phyloP scores from a whole-genome alignment of 2,888 invertebrate genomes.

The Agriopis leucophaearia region DNA sequence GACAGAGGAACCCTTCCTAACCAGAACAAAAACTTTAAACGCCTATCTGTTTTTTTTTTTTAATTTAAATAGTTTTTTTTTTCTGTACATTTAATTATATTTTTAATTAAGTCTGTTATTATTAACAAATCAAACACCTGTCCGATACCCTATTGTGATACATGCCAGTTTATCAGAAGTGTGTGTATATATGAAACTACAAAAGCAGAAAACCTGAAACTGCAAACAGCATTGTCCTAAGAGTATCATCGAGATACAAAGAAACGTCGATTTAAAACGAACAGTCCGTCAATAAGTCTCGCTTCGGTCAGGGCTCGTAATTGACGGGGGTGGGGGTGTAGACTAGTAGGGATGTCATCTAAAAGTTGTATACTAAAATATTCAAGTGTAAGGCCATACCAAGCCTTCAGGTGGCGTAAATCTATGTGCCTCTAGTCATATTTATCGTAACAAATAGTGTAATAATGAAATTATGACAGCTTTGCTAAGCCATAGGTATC shows the following conservation, averaged over 20 bases:
- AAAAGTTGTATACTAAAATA: neutral
- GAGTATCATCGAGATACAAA: conserved; percentile 55
- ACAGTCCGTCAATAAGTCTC: conserved; percentile 84
- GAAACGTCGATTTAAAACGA: conserved; percentile 68
- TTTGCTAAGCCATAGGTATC: no score
- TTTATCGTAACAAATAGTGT: neutral
- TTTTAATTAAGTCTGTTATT: no score
- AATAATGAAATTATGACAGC: neutral
- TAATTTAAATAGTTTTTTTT: no score
- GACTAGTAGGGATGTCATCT: conserved; percentile 64
- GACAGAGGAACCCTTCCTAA: no score
- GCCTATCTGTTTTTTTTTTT: no score
- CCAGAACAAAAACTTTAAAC: no score
- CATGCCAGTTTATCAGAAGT: no score
- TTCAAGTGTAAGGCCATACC: neutral
- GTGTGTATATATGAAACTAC: neutral
- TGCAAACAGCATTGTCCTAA: conserved; percentile 30
- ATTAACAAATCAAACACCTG: no score
- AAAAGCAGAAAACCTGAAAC: neutral
- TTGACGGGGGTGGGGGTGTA: conserved; percentile 77
- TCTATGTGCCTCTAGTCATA: neutral
- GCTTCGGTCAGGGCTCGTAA: conserved; percentile 84
- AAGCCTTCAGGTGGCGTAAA: neutral
- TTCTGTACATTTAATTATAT: no score
- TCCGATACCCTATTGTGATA: no score